These are phyloP conservation scores for Drosophila littoralis DNA, from an alignment of 1,140 invertebrate species.

Conservation along the genomic window DNA sequence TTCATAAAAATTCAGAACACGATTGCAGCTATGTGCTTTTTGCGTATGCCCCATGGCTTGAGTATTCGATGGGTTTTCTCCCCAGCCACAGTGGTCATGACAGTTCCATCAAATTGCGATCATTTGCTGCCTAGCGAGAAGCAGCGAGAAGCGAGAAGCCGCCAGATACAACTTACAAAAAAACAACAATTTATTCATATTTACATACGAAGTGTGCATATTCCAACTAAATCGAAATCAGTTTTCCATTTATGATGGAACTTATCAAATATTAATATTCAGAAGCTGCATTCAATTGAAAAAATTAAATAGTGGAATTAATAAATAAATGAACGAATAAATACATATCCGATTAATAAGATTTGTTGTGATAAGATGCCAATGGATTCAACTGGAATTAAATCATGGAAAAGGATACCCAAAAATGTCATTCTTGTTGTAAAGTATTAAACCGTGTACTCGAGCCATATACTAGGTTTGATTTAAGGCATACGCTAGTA, in stretches of 20 bases:
- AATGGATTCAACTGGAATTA: background rate
- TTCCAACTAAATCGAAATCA: background rate
- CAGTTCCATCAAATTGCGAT: conserved; percentile 28
- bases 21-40: conserved; percentile 48
- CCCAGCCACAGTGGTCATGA: conserved; percentile 20
- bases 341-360: no score
- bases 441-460: background rate
- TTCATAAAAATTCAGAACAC: conserved; percentile 80
- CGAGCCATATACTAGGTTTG: conserved; percentile 7
- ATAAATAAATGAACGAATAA: no score
- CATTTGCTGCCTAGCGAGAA: background rate
- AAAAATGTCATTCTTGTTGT: background rate
- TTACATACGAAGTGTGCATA: conserved; percentile 8
- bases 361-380: background rate
- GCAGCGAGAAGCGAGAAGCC: background rate
- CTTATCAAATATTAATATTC: no score
- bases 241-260: no score
- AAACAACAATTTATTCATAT: background rate
- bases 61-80: conserved; percentile 27
- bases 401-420: background rate
- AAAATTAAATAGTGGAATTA: no score
- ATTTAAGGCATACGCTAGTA: conserved; percentile 45
- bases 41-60: conserved; percentile 30
- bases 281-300: no score
- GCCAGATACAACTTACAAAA: background rate